Evolutionary conservation across 2,797 vertebrate genomes (phyloP), one percentile per base, ranked within the genome.

Genomic region (Melanotaenia pygmaea): DNA sequence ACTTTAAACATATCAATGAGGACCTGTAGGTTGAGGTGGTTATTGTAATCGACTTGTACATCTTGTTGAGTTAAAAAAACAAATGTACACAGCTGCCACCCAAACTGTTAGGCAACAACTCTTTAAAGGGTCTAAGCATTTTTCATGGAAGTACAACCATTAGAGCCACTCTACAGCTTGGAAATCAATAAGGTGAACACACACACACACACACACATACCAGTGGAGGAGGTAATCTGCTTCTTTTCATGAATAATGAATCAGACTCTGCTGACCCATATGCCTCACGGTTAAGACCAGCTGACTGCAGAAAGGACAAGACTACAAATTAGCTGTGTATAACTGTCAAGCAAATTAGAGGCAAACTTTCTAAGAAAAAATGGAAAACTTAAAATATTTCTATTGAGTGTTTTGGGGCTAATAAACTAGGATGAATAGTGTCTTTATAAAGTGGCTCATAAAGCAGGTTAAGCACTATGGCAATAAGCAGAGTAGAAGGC

Each of bases 241-340:
- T 76, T 43, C 38, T 40, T 64, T 32, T 70, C 64, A 86, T 91
- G 32, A 91, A 91, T 90, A 91, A 91, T 90, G 30, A 80, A 89
- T 79, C 30, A 81, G 51, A 74, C 63, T 65, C 59, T 74, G 73
- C 83, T 79, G 79, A 82, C 64, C 86, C 86, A 86, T 88, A 85
- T 88, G 88, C 61, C 43, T 79, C 58, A 65, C 1, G 4, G 61
- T 63, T 20, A 63, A 69, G 59, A 77, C 51, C 79, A 40, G 30
- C 58, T 0, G 47, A 84, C 53, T 67, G 20, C 28, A 74, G 58
- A 70, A 73, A 64, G 38, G 78, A 74, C 63, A 70, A 13, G 10
- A 59, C 30, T 37, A 24, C 32, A 32, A 5, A 18, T 47, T 12
- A 34, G 14, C 11, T n/a, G 3, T 24, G 47, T 54, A 32, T 32